phyloP scores from a whole-genome alignment of 2,113 vertebrate species.

The Scytalopus superciliaris region DNA sequence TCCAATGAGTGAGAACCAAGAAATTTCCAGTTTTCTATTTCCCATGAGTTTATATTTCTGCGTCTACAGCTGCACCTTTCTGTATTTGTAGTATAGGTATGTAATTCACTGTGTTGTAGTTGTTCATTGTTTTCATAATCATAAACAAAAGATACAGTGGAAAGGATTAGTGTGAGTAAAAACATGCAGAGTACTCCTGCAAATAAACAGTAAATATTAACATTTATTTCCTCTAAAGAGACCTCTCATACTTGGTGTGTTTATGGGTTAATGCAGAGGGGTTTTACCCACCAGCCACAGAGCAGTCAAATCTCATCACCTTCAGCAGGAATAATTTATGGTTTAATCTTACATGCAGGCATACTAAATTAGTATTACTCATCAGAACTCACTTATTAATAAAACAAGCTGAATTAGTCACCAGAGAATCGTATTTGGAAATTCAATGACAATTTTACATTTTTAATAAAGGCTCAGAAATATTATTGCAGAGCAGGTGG shows the following conservation, averaged over 20 bases:
- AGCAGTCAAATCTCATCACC: constrained; percentile 73
- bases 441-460: constrained; percentile 86
- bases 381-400: constrained; percentile 83
- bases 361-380: constrained; percentile 84
- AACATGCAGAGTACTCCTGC: background rate
- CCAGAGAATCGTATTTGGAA: constrained; percentile 81
- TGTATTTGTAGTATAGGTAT: background rate
- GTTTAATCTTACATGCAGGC: constrained; percentile 81
- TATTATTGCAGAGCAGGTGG: constrained; percentile 78
- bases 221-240: background rate
- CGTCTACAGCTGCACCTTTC: rapidly evolving
- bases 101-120: background rate
- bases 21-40: background rate
- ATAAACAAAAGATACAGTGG: background rate
- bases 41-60: background rate
- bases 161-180: background rate
- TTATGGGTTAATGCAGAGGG: constrained; percentile 64
- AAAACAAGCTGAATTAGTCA: constrained; percentile 85
- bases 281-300: constrained; percentile 53
- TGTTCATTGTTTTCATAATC: background rate
- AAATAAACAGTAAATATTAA: background rate
- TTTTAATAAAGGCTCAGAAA: constrained; percentile 84
- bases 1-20: background rate
- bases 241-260: background rate
- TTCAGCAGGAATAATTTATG: constrained; percentile 83